Evolutionary conservation across 2,797 vertebrate species (phyloP).

Genomic region (Clarias platycephalus): DNA sequence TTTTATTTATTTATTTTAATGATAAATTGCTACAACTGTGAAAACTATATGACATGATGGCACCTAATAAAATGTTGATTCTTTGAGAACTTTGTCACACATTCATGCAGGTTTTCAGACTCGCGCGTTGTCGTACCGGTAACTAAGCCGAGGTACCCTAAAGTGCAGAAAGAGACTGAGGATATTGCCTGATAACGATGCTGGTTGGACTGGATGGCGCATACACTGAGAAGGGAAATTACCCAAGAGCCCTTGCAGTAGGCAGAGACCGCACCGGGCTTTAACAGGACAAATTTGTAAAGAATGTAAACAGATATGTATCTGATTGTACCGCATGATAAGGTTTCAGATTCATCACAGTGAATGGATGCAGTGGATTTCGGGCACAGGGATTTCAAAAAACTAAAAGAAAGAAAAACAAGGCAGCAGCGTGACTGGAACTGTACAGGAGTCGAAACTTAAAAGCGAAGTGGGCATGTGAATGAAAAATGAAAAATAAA

Average conservation of each 20-base stretch:
- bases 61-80: conserved; percentile 24
- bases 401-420: neutral
- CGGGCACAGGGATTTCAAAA: neutral
- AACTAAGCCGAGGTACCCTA: conserved; percentile 61
- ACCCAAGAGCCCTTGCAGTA: conserved; percentile 42
- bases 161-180: conserved; percentile 72
- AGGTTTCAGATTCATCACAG: conserved; percentile 30
- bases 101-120: conserved; percentile 47
- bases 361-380: conserved; percentile 29
- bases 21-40: conserved; percentile 24
- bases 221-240: neutral
- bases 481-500: too few species aligned
- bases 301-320: neutral
- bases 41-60: neutral
- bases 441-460: neutral
- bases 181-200: conserved; percentile 23
- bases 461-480: neutral
- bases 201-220: neutral
- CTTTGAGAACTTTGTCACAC: conserved; percentile 16
- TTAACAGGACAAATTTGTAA: neutral
- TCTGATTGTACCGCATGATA: conserved; percentile 55
- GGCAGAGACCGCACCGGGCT: neutral
- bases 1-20: neutral
- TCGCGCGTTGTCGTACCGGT: conserved; percentile 55
- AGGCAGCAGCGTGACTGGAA: conserved; percentile 41